These are phyloP conservation scores for Neomicropteryx cornuta DNA, from an alignment of 1,140 invertebrate species.

Conservation along the genomic window DNA sequence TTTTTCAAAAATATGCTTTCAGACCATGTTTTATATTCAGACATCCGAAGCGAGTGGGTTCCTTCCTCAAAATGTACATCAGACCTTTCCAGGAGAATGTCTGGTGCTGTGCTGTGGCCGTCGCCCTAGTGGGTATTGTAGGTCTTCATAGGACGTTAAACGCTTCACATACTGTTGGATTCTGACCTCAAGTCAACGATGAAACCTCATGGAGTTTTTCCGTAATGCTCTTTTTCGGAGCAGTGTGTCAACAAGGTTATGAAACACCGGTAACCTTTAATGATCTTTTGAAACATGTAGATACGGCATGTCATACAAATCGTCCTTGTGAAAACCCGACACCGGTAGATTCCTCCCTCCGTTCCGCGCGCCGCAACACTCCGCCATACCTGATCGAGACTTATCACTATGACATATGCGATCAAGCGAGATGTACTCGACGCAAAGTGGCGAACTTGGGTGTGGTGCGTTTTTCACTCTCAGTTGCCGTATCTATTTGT, in stretches of 20 bases:
- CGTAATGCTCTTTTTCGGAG: conserved; percentile 29
- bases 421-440: too few species aligned
- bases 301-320: too few species aligned
- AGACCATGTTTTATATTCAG: conserved; percentile 51
- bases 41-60: conserved; percentile 44
- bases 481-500: too few species aligned
- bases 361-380: too few species aligned
- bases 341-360: too few species aligned
- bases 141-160: conserved; percentile 19
- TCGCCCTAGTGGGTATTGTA: conserved; percentile 20
- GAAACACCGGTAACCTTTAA: too few species aligned
- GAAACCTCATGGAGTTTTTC: conserved; percentile 23
- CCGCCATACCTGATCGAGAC: too few species aligned
- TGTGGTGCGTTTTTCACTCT: too few species aligned
- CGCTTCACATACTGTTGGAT: conserved; percentile 14
- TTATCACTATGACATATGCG: background rate
- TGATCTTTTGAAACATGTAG: too few species aligned
- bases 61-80: conserved; percentile 46
- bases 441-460: too few species aligned
- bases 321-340: too few species aligned
- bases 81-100: conserved; percentile 41
- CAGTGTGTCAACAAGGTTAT: conserved; percentile 43
- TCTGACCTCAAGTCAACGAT: conserved; percentile 16
- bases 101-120: conserved; percentile 38
- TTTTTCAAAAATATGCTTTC: conserved; percentile 9